A percentile compares a stretch with the other conserved stretches of the same genome.
Conservation (phyloP, 2,888 invertebrate genomes). For the Mimas tiliae region DNA sequence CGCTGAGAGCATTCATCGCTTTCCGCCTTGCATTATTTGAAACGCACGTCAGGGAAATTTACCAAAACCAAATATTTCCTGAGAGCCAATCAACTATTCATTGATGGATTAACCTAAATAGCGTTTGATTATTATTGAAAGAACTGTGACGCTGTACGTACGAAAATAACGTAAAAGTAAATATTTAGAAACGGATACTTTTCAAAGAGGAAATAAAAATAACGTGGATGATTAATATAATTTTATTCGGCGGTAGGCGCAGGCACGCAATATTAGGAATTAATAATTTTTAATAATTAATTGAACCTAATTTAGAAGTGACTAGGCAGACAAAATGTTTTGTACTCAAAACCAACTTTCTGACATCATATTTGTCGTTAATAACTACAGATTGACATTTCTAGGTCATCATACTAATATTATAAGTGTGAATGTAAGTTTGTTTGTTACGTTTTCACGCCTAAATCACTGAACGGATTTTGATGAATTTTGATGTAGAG, state of each 20-base stretch:
- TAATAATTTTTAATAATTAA: no score
- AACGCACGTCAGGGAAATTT: constrained; percentile 12
- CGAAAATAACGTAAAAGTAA: background rate
- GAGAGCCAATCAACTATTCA: background rate
- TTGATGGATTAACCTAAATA: background rate
- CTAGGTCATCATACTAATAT: no score
- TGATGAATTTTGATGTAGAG: no score
- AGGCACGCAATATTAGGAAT: background rate
- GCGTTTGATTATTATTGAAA: background rate
- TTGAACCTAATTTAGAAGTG: no score
- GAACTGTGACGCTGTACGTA: background rate
- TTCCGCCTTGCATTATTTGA: background rate
- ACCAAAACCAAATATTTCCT: constrained; percentile 11
- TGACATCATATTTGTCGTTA: no score
- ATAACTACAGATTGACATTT: no score
- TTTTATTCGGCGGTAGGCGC: background rate
- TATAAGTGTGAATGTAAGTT: no score
- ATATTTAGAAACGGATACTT: background rate
- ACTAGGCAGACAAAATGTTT: no score
- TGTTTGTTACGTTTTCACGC: no score
- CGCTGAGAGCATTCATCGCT: constrained; percentile 2
- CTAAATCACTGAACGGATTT: no score
- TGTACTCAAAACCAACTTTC: no score
- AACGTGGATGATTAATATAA: background rate
- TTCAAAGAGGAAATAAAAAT: background rate